Evolutionary conservation across 2,113 vertebrate genomes (phyloP), one percentile per base, ranked within the genome.

Genomic region (Heterotis niloticus): DNA sequence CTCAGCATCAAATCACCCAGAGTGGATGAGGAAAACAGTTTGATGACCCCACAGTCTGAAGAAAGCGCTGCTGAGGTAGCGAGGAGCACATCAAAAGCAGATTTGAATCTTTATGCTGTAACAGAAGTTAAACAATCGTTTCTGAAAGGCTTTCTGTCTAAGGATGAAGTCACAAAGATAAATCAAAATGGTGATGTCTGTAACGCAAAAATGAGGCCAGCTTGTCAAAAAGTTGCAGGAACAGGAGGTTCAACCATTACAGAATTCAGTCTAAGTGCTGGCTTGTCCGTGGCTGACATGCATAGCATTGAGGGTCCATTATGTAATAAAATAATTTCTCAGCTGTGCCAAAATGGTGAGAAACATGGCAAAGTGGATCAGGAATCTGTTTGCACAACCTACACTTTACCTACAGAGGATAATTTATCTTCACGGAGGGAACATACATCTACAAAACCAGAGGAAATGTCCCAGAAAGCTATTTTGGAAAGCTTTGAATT

Each of bases 11-110:
- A 26, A 57, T 71, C 64, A 34, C 1, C 54, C 14, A 86, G 65
- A 77, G 75, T 78, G 60, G 88, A 91, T 73, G 92, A 87, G 51
- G 92, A 93, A 78, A 88, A 89, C n/a, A 90, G 90, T 91, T 92
- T 92, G 52, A 88, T 93, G 75, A 91, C 90, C 7, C 83, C 90
- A 70, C 23, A 74, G 23, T 28, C 54, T 1, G 14, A 18, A 74
- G 26, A 26, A 4, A 7, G 16, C 11, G 9, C 26, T 51, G n/a
- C 5, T 73, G 23, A 54, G 56, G 1, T 11, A 62, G 59, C 11
- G 1, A 20, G 13, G 20, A 44, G 34, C 34, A 62, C 20, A 62
- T 62, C 59, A 62, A 11, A 20, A 62, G 14, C 59, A 11, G 59
- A 62, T 11, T 3, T 62, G 20, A 11, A 17, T 62, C 59, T 62